Percentiles rank a stretch among this genome's conserved stretches.
Evolutionary conservation across 2,113 vertebrate species (phyloP).

Genomic region (Ia io): DNA sequence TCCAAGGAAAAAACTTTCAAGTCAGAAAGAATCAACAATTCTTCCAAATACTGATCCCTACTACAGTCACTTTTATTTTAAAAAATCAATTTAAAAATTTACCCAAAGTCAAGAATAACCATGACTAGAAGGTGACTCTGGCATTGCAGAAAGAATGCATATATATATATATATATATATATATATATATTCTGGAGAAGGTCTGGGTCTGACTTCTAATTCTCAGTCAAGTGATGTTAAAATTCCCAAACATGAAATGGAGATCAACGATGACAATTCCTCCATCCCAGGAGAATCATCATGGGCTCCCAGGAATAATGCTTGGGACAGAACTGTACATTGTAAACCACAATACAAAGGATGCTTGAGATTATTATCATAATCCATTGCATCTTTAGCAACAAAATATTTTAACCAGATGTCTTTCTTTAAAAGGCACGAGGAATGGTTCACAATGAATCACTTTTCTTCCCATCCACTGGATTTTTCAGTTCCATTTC

Average conservation of each 20-base stretch:
- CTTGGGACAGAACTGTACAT: not conserved
- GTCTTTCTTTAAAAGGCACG: not conserved
- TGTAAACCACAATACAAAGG: not conserved
- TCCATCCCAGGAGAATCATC: not conserved
- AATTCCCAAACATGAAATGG: not conserved
- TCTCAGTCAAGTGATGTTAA: not conserved
- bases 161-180: no score
- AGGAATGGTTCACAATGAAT: not conserved
- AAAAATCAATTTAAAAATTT: not conserved
- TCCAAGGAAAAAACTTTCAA: not conserved
- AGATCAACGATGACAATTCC: not conserved
- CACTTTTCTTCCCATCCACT: not conserved
- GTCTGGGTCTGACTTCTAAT: not conserved
- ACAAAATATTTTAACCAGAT: not conserved
- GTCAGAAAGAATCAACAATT: constrained; percentile 10
- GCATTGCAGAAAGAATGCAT: not conserved
- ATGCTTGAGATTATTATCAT: not conserved
- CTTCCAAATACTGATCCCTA: not conserved
- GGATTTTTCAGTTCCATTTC: not conserved
- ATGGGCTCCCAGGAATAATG: not conserved
- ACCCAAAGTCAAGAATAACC: not conserved
- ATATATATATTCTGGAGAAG: not conserved
- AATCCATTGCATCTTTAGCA: not conserved
- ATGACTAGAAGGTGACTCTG: not conserved
- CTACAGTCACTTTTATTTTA: not conserved